Evolutionary conservation across 2,113 vertebrate genomes (phyloP).

Genomic region (Syngnathoides biaculeatus): DNA sequence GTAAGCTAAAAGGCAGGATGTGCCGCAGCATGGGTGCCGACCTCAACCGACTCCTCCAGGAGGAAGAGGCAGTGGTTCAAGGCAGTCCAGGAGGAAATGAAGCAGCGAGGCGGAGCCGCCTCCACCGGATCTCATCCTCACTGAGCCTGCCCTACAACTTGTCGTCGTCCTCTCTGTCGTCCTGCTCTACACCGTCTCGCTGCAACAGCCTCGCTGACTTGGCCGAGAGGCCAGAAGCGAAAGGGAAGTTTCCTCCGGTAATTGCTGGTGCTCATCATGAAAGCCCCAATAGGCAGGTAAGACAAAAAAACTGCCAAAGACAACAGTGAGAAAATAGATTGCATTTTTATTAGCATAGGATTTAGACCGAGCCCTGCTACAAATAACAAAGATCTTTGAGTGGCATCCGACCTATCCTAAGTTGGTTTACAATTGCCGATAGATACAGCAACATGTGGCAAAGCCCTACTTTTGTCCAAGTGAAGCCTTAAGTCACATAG

Average conservation of each 20-base stretch:
- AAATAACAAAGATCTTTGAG: too few relatives aligned
- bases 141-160: conserved; percentile 65
- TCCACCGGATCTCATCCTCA: conserved; percentile 64
- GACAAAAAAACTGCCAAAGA: neutral
- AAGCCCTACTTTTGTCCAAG: too few relatives aligned
- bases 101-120: conserved; percentile 56
- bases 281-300: conserved; percentile 46
- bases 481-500: too few relatives aligned
- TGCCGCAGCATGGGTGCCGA: conserved; percentile 70
- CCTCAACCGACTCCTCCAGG: conserved; percentile 61
- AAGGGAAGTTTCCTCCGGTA: conserved; percentile 7
- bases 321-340: too few relatives aligned
- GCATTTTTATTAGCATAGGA: too few relatives aligned
- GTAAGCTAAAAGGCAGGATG: conserved; percentile 53
- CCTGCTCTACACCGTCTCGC: conserved; percentile 31
- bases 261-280: conserved; percentile 4
- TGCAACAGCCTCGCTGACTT: conserved; percentile 35
- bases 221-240: neutral
- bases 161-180: conserved; percentile 60
- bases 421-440: too few relatives aligned
- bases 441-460: too few relatives aligned
- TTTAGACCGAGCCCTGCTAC: too few relatives aligned
- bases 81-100: conserved; percentile 20
- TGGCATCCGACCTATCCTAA: too few relatives aligned
- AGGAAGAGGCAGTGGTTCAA: conserved; percentile 21